phyloP scores from a whole-genome alignment of 2,113 vertebrate genomes.

The Calidris pygmaea region DNA sequence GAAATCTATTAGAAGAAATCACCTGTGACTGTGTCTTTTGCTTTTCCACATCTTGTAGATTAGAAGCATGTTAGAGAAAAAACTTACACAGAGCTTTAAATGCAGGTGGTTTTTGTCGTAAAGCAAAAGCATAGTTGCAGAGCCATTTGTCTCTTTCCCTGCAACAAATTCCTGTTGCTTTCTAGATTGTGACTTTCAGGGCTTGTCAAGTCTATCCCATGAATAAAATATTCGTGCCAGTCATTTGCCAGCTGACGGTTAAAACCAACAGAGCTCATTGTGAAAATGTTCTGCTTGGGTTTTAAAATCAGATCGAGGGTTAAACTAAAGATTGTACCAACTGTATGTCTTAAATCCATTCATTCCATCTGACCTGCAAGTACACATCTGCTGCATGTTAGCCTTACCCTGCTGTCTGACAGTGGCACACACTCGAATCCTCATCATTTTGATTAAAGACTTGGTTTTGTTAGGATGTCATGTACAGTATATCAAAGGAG shows the following conservation, averaged over 20 bases:
- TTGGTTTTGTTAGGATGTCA: constrained; percentile 78
- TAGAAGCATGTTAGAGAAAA: background rate
- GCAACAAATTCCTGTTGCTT: background rate
- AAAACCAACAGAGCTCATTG: background rate
- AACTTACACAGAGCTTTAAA: background rate
- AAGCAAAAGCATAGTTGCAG: background rate
- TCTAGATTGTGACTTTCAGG: background rate
- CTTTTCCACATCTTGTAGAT: background rate
- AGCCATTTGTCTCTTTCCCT: background rate
- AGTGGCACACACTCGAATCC: constrained; percentile 74
- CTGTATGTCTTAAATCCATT: constrained; percentile 70
- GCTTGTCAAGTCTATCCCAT: background rate
- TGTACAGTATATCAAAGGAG: constrained; percentile 81
- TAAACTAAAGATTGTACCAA: constrained; percentile 69
- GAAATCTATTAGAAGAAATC: constrained; percentile 22
- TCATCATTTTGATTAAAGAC: constrained; percentile 83
- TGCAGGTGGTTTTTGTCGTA: background rate
- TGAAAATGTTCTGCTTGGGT: constrained; percentile 27
- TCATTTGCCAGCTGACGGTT: background rate
- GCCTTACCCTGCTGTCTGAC: constrained; percentile 69
- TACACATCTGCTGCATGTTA: constrained; percentile 74
- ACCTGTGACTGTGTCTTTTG: background rate
- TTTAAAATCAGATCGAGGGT: constrained; percentile 65
- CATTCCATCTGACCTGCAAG: constrained; percentile 79
- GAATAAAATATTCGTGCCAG: background rate